These are phyloP conservation scores for Amphiprion clarkii DNA, from an alignment of 2,797 vertebrate genomes.

Conservation along the genomic window DNA sequence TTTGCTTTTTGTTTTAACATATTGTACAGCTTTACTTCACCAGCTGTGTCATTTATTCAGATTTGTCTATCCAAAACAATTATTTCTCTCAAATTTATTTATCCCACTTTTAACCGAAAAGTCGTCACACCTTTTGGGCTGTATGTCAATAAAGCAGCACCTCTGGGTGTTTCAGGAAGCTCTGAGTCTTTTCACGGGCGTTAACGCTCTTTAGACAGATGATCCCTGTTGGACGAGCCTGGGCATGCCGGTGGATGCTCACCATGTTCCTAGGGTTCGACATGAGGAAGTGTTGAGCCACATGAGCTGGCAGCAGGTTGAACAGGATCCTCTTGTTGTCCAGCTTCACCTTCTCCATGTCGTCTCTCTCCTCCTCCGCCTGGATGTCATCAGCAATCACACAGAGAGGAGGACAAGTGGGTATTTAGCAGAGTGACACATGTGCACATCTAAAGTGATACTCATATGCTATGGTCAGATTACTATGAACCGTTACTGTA, in stretches of 20 bases:
- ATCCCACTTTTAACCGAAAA: neutral
- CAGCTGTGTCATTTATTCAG: too few species aligned
- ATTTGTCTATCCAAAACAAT: too few species aligned
- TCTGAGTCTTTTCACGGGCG: neutral
- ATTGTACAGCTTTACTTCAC: too few species aligned
- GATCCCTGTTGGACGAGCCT: conserved; percentile 6
- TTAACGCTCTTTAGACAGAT: neutral
- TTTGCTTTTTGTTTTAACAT: too few species aligned
- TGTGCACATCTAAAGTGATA: neutral
- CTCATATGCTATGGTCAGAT: neutral
- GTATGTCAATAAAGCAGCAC: neutral
- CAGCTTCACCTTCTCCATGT: conserved; percentile 98
- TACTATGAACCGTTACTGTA: conserved; percentile 7
- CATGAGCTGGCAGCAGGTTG: conserved; percentile 96
- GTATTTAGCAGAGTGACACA: neutral
- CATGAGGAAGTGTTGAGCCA: conserved; percentile 98
- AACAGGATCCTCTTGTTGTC: conserved; percentile 99
- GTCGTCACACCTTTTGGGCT: neutral
- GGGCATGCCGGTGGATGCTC: conserved; percentile 65
- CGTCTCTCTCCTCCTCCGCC: conserved; percentile 97
- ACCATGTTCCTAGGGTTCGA: conserved; percentile 99
- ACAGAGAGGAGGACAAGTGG: neutral
- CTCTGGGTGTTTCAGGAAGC: conserved; percentile 6
- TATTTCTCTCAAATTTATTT: neutral
- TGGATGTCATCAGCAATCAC: conserved; percentile 57